These are phyloP conservation scores for Argyresthia albistria DNA, from an alignment of 2,888 invertebrate genomes.

Conservation along the genomic window DNA sequence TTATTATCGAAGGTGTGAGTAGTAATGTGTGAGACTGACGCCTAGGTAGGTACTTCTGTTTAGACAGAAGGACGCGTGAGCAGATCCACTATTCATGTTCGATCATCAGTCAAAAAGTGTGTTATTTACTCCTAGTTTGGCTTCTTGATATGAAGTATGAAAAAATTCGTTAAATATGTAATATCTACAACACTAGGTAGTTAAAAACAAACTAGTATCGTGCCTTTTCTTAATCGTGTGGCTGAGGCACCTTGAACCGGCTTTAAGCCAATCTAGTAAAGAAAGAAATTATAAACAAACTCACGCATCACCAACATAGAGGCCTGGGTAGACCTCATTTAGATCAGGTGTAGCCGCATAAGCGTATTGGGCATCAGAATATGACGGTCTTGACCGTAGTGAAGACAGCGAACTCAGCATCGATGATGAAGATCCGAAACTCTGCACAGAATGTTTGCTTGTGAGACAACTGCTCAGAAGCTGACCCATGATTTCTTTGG, in stretches of 20 bases:
- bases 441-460: conserved; percentile 36
- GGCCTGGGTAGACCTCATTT: conserved; percentile 82
- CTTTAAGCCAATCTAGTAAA: neutral
- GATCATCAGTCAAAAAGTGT: too few relatives aligned
- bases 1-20: too few relatives aligned
- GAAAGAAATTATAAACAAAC: conserved; percentile 29
- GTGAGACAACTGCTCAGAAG: conserved; percentile 30
- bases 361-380: conserved; percentile 26
- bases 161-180: too few relatives aligned
- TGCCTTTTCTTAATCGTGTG: too few relatives aligned
- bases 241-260: neutral
- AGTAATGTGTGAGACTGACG: too few relatives aligned
- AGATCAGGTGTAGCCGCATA: conserved; percentile 75
- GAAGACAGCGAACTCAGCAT: conserved; percentile 51
- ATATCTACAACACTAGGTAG: too few relatives aligned
- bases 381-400: conserved; percentile 38
- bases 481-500: conserved; percentile 26
- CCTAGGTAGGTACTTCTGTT: too few relatives aligned
- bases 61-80: too few relatives aligned
- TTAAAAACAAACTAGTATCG: too few relatives aligned
- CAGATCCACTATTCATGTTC: too few relatives aligned
- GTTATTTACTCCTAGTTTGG: too few relatives aligned
- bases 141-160: too few relatives aligned
- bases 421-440: conserved; percentile 46
- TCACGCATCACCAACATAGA: conserved; percentile 84